Conservation (phyloP, 2,888 invertebrate genomes). For the Ochropleura plecta region DNA sequence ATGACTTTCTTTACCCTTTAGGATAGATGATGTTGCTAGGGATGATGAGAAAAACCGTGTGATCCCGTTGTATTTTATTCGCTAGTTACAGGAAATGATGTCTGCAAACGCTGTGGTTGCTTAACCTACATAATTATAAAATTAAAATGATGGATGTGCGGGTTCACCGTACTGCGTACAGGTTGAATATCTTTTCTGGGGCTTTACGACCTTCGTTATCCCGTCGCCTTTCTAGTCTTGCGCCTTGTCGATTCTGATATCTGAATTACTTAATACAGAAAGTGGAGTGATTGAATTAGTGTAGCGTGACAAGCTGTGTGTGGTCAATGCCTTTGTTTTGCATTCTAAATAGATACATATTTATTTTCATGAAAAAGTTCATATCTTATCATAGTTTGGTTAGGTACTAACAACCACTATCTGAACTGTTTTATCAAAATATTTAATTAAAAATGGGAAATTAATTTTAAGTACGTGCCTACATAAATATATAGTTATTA, state of each 20-base stretch:
- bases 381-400: conserved; percentile 43
- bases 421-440: conserved; percentile 49
- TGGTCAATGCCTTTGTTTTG: conserved; percentile 1
- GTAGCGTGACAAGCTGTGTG: not conserved
- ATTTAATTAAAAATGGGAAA: conserved; percentile 47
- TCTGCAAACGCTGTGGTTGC: too few relatives aligned
- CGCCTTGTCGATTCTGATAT: not conserved
- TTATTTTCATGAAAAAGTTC: conserved; percentile 23
- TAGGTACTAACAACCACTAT: conserved; percentile 33
- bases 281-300: not conserved
- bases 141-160: too few relatives aligned
- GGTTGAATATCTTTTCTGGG: not conserved
- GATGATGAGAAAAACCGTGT: too few relatives aligned
- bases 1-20: too few relatives aligned
- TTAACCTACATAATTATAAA: too few relatives aligned
- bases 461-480: conserved; percentile 5
- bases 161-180: too few relatives aligned
- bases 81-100: too few relatives aligned
- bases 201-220: not conserved
- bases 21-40: too few relatives aligned
- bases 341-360: conserved; percentile 14
- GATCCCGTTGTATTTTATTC: too few relatives aligned
- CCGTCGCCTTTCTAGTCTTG: not conserved
- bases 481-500: conserved; percentile 19
- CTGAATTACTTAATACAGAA: not conserved